Evolutionary conservation across 2,888 invertebrate species (phyloP), one percentile per base, ranked within the genome.

Genomic region (Bruchidius siliquastri): DNA sequence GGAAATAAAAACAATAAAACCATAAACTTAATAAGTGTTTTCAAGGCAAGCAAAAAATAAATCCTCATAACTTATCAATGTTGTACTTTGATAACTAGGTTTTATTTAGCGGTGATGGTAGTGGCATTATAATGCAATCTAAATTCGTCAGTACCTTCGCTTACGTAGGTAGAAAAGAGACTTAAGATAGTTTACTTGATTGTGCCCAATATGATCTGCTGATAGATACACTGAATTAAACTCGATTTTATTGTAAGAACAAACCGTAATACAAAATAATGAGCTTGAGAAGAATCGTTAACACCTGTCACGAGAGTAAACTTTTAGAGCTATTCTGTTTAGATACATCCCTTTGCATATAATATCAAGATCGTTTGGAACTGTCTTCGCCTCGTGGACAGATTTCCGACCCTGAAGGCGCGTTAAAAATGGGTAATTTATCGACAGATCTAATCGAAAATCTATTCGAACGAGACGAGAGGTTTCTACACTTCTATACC

Each of bases 401-500:
- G 49, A 49, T 49, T 49, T 49, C 49, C 49, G 49, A 8, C 49
- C 49, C 49, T 49, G 13, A 49, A 49, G 49, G 49, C 18, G 49
- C 49, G 49, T 49, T 49, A 49, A 49, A 72, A 74, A 75, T 76
- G 74, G 73, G 75, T 77, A 75, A 77, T 74, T 77, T 77, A 77
- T 77, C 77, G 74, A 66, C 49, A 70, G 74, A 77, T 77, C 77
- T 77, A 76, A 77, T 77, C 77, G 77, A 74, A 75, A 75, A 76
- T 77, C 77, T 74, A 77, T 76, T 75, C 71, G 49, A 49, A 49
- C 49, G 49, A 49, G 13, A 18, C 75, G n/a, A 74, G 69, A 76
- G 76, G 76, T 76, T 76, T 78, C 77, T 75, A 74, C 77, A 77
- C 77, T 76, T 78, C 76, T 76, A 76, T 76, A 76, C 72, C 74